Conservation (phyloP, 2,888 invertebrate species). For the Julus scanicus region DNA sequence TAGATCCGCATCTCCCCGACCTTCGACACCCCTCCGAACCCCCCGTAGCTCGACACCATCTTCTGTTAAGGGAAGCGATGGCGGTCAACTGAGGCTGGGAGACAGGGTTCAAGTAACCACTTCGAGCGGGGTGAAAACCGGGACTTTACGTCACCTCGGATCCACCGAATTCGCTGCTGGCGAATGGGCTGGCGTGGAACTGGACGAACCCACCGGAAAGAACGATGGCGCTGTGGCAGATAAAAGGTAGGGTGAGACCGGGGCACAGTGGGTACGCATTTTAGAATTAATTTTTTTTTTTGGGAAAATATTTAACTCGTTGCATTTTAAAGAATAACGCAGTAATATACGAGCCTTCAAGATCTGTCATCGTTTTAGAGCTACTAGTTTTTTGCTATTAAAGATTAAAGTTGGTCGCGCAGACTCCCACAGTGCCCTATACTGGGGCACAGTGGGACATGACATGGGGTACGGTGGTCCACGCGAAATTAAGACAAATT, state of each 20-base stretch:
- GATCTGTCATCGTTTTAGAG: no score
- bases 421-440: no score
- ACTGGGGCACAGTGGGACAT: no score
- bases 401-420: no score
- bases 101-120: constrained; percentile 88
- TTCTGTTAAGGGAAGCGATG: constrained; percentile 56
- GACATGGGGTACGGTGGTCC: no score
- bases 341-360: no score
- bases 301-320: no score
- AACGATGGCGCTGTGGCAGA: constrained; percentile 96
- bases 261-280: no score
- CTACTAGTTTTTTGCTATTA: no score
- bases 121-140: constrained; percentile 89
- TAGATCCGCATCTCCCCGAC: constrained; percentile 59
- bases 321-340: no score
- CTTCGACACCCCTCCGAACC: constrained; percentile 74
- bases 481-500: no score
- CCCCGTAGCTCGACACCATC: constrained; percentile 75
- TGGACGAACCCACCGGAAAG: constrained; percentile 93
- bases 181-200: constrained; percentile 95
- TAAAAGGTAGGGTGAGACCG: constrained; percentile 87
- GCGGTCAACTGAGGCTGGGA: constrained; percentile 71
- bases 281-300: no score
- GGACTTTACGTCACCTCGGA: constrained; percentile 86
- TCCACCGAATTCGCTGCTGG: constrained; percentile 90